phyloP scores from a whole-genome alignment of 2,113 vertebrate species.

The Ceyx cyanopectus region DNA sequence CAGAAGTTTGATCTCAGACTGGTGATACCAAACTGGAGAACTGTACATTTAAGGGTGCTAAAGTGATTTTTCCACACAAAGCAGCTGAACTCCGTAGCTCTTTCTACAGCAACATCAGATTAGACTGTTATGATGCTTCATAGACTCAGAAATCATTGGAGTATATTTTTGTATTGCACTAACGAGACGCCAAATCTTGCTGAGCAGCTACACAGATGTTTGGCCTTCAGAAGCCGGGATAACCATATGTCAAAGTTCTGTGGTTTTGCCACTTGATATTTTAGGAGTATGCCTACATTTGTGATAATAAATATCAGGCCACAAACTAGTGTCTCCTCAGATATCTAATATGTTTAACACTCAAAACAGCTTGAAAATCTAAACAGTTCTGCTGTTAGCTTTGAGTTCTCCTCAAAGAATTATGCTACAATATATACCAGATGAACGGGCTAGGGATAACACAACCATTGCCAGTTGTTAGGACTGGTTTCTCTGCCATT shows the following conservation, averaged over 20 bases:
- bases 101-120: neutral
- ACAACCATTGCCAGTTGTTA: neutral
- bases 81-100: neutral
- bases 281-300: conserved; percentile 25
- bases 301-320: conserved; percentile 59
- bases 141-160: neutral
- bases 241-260: conserved; percentile 25
- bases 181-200: neutral
- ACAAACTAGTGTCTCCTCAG: conserved; percentile 28
- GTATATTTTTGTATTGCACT: neutral
- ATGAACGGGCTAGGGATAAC: neutral
- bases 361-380: conserved; percentile 46
- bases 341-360: conserved; percentile 26
- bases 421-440: conserved; percentile 8
- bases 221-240: neutral
- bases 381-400: conserved; percentile 44
- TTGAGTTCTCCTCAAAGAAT: conserved; percentile 11
- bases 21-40: neutral
- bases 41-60: neutral
- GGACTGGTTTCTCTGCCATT: neutral
- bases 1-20: neutral
- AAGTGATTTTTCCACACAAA: neutral
- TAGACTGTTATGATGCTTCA: neutral
- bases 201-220: conserved; percentile 11
- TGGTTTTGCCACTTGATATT: conserved; percentile 33